phyloP scores from a whole-genome alignment of 1,140 invertebrate species.

The Ooceraea biroi region DNA sequence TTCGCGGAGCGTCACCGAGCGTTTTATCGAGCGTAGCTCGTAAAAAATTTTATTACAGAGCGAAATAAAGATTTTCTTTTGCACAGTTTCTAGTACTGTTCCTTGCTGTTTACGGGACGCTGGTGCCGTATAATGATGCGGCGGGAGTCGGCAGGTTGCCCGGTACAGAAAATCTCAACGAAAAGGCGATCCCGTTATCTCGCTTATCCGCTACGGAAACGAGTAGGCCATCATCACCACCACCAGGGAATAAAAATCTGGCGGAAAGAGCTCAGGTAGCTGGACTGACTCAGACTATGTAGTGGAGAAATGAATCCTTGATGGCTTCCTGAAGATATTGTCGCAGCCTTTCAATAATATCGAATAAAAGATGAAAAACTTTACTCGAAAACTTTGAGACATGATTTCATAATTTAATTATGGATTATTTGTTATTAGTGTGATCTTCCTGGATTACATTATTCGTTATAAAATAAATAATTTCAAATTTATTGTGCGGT shows the following conservation, averaged over 20 bases:
- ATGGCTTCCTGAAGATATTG: constrained; percentile 49
- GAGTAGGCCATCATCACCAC: not conserved
- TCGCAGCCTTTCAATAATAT: not conserved
- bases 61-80: constrained; percentile 13
- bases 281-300: constrained; percentile 64
- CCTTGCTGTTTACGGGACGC: constrained; percentile 61
- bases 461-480: not conserved
- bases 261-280: constrained; percentile 72
- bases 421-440: constrained; percentile 15
- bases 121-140: constrained; percentile 72
- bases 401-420: not conserved
- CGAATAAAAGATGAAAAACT: not conserved
- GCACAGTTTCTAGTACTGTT: constrained; percentile 73
- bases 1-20: too few species aligned
- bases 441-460: not conserved
- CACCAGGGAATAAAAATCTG: constrained; percentile 70
- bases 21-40: too few species aligned
- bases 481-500: not conserved
- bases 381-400: constrained; percentile 6
- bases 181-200: constrained; percentile 78
- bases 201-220: constrained; percentile 60
- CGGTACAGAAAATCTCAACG: constrained; percentile 76
- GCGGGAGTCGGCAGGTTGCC: constrained; percentile 71
- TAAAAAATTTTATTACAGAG: too few species aligned
- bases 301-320: constrained; percentile 74